Conservation (phyloP, 2,888 invertebrate species). For the Scaptomyza reducta region DNA sequence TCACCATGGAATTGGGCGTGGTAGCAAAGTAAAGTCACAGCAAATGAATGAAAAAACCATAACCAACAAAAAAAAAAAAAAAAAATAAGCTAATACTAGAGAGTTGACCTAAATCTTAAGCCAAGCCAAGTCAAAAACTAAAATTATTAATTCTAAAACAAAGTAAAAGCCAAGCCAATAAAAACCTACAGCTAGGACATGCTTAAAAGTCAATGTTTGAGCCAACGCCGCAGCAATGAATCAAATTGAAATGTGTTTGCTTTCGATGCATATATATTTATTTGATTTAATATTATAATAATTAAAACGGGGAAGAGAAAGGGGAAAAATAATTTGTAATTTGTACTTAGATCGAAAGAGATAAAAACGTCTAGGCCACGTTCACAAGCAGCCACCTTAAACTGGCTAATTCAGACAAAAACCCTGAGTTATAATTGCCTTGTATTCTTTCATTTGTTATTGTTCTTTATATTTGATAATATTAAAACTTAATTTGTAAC, state of each 20-base stretch:
- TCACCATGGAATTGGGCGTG: no score
- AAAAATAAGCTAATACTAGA: background rate
- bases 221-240: constrained; percentile 28
- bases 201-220: constrained; percentile 6
- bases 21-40: background rate
- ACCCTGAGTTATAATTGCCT: constrained; percentile 37
- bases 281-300: constrained; percentile 30
- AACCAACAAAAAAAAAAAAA: no score
- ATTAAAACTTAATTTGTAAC: constrained; percentile 4
- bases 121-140: background rate
- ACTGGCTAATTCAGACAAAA: constrained; percentile 23
- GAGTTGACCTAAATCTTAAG: no score
- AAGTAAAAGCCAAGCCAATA: background rate
- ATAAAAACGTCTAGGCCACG: constrained; percentile 1
- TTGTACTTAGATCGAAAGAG: constrained; percentile 13
- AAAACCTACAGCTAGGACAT: constrained; percentile 8
- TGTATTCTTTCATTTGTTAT: background rate
- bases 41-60: background rate
- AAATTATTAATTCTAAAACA: background rate
- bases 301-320: constrained; percentile 5
- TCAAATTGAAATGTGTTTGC: constrained; percentile 21
- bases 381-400: constrained; percentile 17
- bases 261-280: constrained; percentile 38
- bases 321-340: background rate
- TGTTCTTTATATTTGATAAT: background rate